Base-by-base conservation (phyloP, 2,797 vertebrate species). In the Chiroxiphia lanceolata region DNA sequence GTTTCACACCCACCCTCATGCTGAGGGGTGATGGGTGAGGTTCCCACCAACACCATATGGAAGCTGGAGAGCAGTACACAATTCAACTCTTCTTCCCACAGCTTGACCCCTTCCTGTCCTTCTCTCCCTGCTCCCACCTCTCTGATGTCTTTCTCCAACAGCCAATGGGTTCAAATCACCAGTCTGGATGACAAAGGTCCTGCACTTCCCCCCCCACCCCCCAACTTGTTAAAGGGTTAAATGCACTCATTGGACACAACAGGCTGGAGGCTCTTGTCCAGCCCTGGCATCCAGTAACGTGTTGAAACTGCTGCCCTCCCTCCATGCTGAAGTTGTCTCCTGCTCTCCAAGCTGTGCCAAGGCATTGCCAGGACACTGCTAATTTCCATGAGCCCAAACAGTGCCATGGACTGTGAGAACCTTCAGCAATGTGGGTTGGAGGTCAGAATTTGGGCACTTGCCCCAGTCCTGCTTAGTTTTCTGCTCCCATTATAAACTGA, bases 81-180 rank as follows among this genome's bases (percentile, higher is more conserved):
- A 36, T 22, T 13, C 29, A 81, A 1, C 21, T 26, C 40, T 56
- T 51, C 11, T 51, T 26, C 20, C 13, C 4, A 4, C 0, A 0
- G 14, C 34, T 33, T n/a, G 25, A 53, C 11, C 26, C 14, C n/a
- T 27, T 93, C 27, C 34, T 38, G 20, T 47, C 54, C 78, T 89
- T 50, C 26, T 90, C 14, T 27, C 9, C 13, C 22, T 33, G 13
- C 18, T 42, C 6, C 13, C 18, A 34, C 13, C 15, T 60, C 57
- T 56, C 17, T 18, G 42, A 25, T 27, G 8, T 34, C 79, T 67
- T 69, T 14, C 34, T 71, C 2, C 0, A 27, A 15, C 22, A 70
- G 4, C 34, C 63, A 31, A 16, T 8, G 29, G 9, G 6, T 45
- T 65, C 42, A 18, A 9, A 65, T 45, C 63, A 45, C 31, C 29